Evolutionary conservation across 2,113 vertebrate species (phyloP), one percentile per base, ranked within the genome.

Genomic region (Alouatta palliata): DNA sequence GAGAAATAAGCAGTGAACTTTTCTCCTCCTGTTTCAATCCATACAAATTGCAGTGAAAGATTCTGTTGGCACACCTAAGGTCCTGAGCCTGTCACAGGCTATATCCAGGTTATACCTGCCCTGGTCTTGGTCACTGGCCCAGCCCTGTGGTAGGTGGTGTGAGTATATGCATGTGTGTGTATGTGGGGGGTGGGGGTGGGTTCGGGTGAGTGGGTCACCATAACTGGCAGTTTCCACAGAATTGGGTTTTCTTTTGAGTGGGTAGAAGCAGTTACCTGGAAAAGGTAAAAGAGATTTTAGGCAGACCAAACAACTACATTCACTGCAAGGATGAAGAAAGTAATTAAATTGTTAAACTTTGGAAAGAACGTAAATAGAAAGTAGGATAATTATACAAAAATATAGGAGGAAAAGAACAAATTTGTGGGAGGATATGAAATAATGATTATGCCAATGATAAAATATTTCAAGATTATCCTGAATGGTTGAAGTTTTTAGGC

Each of bases 391-490:
- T 54, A 73, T 35, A 27, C 45, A 58, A 77, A 56, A 87, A 94
- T 47, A 17, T 0, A 37, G 52, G 7, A 90, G 52, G 13, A 37
- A 84, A 70, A 79, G 40, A 11, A 45, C 30, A 87, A 35, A 68
- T n/a, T 64, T 79, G 17, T 86, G 45, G 49, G 21, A 96, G 40
- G 21, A 56, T 43, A 68, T 58, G 8, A n/a, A 91, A 83, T 86
- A 68, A 82, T 19, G 6, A 84, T 45, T 8, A 94, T 54, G 47
- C 54, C 30, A 30, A 30, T 85, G 35, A 79, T 71, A 87, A 92
- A 92, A 37, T 43, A 84, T 37, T 92, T 93, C 68, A 86, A 43
- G 52, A 68, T 75, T 21, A 58, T 82, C 52, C 43, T 64, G 40
- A 82, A 68, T 30, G 66, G 25, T n/a, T 84, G 70, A 90, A 75